Base-by-base conservation (phyloP, 1,140 invertebrate genomes). In the Lepidurus arcticus region DNA sequence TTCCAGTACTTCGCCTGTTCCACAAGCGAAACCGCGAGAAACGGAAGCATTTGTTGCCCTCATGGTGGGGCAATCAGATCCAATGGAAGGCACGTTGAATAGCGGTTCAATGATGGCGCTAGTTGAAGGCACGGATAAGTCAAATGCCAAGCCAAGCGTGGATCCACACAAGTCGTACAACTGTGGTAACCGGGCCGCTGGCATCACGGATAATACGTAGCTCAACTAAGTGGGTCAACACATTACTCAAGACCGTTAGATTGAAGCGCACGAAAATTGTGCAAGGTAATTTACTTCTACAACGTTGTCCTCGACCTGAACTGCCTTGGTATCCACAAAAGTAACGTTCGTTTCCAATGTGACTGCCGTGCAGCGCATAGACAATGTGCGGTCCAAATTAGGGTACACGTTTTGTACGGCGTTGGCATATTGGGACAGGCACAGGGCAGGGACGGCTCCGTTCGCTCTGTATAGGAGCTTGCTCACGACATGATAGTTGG, bases 331-430 rank as follows among this genome's bases (percentile, higher is more conserved):
- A 82, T 92, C 91, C 1, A 95, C 87, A 82, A 98, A 96, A 0
- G 93, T 92, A 1, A 97, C 94, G 83, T 96, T 96, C 88, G 97
- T 97, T 82, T 95, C 94, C 0, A 98, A 94, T 83, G 96, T 96
- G 2, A 98, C 93, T 73, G 85, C 85, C 0, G 95, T 97, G 85
- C 96, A 98, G 82, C 95, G 89, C 83, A 95, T 91, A 5, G 94
- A 95, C 7, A 98, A 86, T 80, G 95, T 88, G 78, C 87, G 89
- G 83, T 97, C 95, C 0, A 98, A 85, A 74, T 90, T 90, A 16
- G 86, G 84, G 81, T 97, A 96, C 83, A 94, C 92, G 81, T 94
- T 91, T 6, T 92, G 86, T 78, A 97, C 88, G 6, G 94, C 85
- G 76, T 94, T 92, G 80, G 92, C 91, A 83, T 98, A 98, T 83